A percentile compares a stretch with the other conserved stretches of the same genome.
Evolutionary conservation across 2,888 invertebrate genomes (phyloP).

Genomic region (Metellina segmentata): DNA sequence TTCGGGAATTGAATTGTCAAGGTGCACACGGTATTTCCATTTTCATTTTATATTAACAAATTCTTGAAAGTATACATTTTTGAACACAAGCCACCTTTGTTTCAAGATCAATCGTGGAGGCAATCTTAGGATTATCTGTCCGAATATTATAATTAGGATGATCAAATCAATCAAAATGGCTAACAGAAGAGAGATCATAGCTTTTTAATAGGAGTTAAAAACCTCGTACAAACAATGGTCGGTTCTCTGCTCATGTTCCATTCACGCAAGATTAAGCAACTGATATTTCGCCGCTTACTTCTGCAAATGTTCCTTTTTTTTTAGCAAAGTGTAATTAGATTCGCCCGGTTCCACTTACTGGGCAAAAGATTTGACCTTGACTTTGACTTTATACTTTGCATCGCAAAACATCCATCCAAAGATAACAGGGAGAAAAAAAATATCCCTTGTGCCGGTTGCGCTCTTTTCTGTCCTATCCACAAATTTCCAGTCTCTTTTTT

Average conservation of each 20-base stretch:
- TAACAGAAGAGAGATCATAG: background rate
- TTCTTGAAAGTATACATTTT: too few relatives aligned
- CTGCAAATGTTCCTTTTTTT: background rate
- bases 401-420: background rate
- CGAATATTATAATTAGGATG: too few relatives aligned
- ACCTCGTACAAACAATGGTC: background rate
- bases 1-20: too few relatives aligned
- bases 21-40: too few relatives aligned
- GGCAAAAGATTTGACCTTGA: conserved; percentile 44
- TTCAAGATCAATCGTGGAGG: too few relatives aligned
- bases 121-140: too few relatives aligned
- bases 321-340: conserved; percentile 4
- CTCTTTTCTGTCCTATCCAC: background rate
- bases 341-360: conserved; percentile 27
- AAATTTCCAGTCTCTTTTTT: background rate
- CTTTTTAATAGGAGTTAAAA: background rate
- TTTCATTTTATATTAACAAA: too few relatives aligned
- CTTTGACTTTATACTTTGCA: conserved; percentile 45
- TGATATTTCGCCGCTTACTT: background rate
- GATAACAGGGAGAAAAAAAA: background rate
- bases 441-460: background rate
- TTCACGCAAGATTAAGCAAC: background rate
- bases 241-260: background rate
- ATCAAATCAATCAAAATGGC: too few relatives aligned
- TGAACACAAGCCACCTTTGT: too few relatives aligned